Base-by-base conservation (phyloP, 1,140 invertebrate species). In the Drosophila orosa region DNA sequence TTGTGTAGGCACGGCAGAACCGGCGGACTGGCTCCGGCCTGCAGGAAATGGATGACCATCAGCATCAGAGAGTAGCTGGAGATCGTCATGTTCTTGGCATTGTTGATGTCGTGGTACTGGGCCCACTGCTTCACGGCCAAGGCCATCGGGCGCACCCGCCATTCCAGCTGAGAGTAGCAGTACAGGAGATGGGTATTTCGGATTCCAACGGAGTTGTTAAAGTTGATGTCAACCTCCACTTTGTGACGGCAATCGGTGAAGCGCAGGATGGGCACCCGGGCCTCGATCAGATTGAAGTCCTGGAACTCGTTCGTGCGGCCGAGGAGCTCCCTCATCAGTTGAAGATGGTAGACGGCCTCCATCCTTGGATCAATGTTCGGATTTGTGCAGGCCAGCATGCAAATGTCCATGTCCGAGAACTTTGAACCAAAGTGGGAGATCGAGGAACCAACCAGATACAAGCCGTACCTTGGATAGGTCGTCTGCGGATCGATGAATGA, bases 31-130 rank as follows among this genome's bases (percentile, higher is more conserved):
- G 95, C 94, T 55, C 97, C 98, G 96, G 96, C 96, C 93, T 99
- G 98, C 73, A 99, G 94, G 93, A 96, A 99, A 93, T 99, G 97
- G 85, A 99, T 97, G 40, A 99, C 96, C 98, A 99, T 99, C 47
- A 99, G 94, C 33, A 96, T 96, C 44, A 99, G 94, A 5, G 98
- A 98, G 92, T 99, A 99, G 89, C 97, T 98, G 1, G 98, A 99
- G 47, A 99, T 96, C 50, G 98, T 99, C 94, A 96, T 97, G 65
- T 96, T 96, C 87, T 97, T 97, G 8, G 98, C 98, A 94, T 99
- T 97, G 91, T 99, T 99, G 80, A 99, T 99, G 82, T 97, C 94
- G 91, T 99, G 97, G 84, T 94, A 94, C 85, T 97, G 96, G 13
- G 98, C 98, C 98, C 98, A 99, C 65, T 97, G 93, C 93, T 99